phyloP scores from a whole-genome alignment of 2,113 vertebrate genomes.

The Onychorhynchus coronatus region DNA sequence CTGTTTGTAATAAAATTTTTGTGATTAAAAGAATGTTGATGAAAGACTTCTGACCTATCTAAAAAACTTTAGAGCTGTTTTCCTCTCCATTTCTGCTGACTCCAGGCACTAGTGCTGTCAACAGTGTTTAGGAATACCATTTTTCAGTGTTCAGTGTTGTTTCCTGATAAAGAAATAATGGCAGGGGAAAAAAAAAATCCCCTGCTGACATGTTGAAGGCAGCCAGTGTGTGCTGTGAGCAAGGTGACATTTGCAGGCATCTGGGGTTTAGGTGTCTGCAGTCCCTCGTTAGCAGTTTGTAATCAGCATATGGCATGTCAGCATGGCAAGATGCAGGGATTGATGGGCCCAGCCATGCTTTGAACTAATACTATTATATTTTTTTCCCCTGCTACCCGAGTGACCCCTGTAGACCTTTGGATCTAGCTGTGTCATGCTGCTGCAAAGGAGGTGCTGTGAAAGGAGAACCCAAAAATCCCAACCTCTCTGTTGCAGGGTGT shows the following conservation, averaged over 20 bases:
- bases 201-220: not conserved
- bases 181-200: not conserved
- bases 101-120: not conserved
- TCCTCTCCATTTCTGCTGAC: not conserved
- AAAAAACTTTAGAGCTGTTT: not conserved
- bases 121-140: not conserved
- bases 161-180: not conserved
- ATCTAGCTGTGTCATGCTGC: not conserved
- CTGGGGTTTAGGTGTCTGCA: not conserved
- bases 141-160: not conserved
- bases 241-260: not conserved
- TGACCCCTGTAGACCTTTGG: not conserved
- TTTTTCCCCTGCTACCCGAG: not conserved
- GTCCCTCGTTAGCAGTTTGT: not conserved
- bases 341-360: not conserved
- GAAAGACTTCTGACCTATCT: not conserved
- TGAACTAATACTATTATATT: not conserved
- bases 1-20: not conserved
- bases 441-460: not conserved
- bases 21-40: constrained; percentile 13
- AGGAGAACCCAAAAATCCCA: not conserved
- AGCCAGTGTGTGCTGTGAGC: not conserved
- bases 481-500: accelerated
- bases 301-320: not conserved
- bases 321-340: not conserved